Percentiles rank a stretch among this genome's conserved stretches.
Evolutionary conservation across 1,140 invertebrate genomes (phyloP).

Genomic region (Aphelenchoides avenae): DNA sequence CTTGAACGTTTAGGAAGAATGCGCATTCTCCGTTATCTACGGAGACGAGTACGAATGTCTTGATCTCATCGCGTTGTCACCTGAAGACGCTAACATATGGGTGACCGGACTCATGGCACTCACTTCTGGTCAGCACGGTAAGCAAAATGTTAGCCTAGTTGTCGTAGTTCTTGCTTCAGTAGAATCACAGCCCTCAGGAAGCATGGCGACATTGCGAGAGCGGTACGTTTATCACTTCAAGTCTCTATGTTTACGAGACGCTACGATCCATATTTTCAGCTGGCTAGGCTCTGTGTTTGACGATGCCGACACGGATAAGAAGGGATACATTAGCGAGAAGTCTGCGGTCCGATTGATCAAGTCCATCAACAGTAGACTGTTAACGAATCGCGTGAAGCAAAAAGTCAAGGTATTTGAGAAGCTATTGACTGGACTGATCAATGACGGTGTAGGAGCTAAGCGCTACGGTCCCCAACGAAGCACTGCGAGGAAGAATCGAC

Average conservation of each 20-base stretch:
- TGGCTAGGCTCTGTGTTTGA: conserved; percentile 66
- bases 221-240: conserved; percentile 4
- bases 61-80: conserved; percentile 66
- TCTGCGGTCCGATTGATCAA: conserved; percentile 65
- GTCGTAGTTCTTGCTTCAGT: conserved; percentile 16
- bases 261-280: conserved; percentile 22
- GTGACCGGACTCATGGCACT: conserved; percentile 55
- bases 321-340: conserved; percentile 63
- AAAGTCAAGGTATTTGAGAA: conserved; percentile 63
- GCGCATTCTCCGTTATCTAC: conserved; percentile 68
- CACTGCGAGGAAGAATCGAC: conserved; percentile 63
- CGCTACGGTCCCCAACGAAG: conserved; percentile 56
- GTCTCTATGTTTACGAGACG: too few species aligned
- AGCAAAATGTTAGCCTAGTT: not conserved
- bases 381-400: conserved; percentile 63
- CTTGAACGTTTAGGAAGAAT: conserved; percentile 62
- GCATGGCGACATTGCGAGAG: conserved; percentile 33
- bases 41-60: conserved; percentile 67
- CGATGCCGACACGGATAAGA: conserved; percentile 62
- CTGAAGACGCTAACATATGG: conserved; percentile 66
- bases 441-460: conserved; percentile 25
- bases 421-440: not conserved
- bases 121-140: conserved; percentile 44
- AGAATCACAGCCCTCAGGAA: conserved; percentile 20
- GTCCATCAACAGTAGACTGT: conserved; percentile 64